Evolutionary conservation across 2,888 invertebrate species (phyloP), one percentile per base, ranked within the genome.

Genomic region (Meghimatium bilineatum): DNA sequence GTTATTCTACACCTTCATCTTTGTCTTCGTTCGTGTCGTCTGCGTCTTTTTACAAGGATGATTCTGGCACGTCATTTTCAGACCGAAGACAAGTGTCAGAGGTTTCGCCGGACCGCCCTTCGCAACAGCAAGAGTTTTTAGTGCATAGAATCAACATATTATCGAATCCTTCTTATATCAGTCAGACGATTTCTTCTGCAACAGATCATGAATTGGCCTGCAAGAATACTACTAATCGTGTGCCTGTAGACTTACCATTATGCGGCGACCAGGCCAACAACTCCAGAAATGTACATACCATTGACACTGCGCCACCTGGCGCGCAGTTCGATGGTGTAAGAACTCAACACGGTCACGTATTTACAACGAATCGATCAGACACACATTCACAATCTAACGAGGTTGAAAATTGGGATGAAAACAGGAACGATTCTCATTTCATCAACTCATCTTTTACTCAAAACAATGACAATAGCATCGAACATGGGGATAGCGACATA

Each of bases 171-270:
- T 76, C 82, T 44, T 44, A 8, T 20, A 56, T 3, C 23, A 82
- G 69, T 34, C 29, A 44, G 32, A 3, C 8, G 10, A 20, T 69
- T 69, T 32, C 34, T 36, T 26, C 17, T 20, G 49, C 44, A n/a
- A n/a, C n/a, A 14, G n/a, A 17, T 1, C 17, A 44, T 49, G 36
- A 67, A 10, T 14, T 63, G 36, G 63, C 60, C 34, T 63, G n/a
- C 23, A 32, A 69, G 26, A 44, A 38, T 29, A 29, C 44, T 17
- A 17, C 56, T 26, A 34, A 34, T 14, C 69, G 80, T 10, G 80
- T 71, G 32, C 71, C 71, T 10, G 80, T 80, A n/a, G 80, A 71
- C 71, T 56, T 80, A 20, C 80, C 80, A n/a, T 20, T 80, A 49
- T 78, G 78, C 20, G 78, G 66, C 2, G 69, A 63, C 23, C 49